phyloP scores from a whole-genome alignment of 2,888 invertebrate species.

The Aspidiotus rigidus region DNA sequence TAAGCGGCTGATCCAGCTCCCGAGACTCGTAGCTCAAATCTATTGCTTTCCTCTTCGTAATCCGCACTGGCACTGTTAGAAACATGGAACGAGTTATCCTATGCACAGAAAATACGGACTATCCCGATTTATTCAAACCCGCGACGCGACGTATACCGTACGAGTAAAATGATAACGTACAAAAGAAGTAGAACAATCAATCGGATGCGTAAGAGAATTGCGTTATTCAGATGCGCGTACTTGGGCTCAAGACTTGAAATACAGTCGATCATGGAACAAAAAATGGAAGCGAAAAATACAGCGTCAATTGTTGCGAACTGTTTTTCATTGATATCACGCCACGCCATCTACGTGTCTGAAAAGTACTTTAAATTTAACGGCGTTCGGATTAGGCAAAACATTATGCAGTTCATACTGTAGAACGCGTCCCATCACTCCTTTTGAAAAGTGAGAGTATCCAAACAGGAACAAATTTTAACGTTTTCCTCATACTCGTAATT shows the following conservation, averaged over 20 bases:
- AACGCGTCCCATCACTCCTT: neutral
- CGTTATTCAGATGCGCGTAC: neutral
- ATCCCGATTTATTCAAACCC: neutral
- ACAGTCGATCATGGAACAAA: no score
- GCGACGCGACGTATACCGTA: neutral
- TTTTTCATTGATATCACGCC: no score
- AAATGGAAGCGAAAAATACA: no score
- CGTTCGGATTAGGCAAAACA: neutral
- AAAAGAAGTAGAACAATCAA: slow-evolving; percentile 1
- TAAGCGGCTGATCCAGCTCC: slow-evolving; percentile 9
- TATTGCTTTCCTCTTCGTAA: slow-evolving; percentile 7
- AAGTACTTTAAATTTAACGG: neutral
- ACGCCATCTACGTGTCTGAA: neutral
- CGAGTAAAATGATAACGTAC: neutral
- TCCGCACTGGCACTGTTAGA: neutral
- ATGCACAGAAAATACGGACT: neutral
- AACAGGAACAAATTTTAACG: no score
- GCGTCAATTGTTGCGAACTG: no score
- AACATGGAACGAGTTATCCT: neutral
- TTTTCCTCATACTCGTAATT: no score
- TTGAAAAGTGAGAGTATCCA: no score
- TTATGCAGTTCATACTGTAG: neutral
- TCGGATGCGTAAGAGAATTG: neutral
- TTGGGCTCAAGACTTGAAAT: no score
- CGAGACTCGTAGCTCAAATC: neutral